Conservation (phyloP, 1,140 invertebrate genomes). For the Drosophila simulans region DNA sequence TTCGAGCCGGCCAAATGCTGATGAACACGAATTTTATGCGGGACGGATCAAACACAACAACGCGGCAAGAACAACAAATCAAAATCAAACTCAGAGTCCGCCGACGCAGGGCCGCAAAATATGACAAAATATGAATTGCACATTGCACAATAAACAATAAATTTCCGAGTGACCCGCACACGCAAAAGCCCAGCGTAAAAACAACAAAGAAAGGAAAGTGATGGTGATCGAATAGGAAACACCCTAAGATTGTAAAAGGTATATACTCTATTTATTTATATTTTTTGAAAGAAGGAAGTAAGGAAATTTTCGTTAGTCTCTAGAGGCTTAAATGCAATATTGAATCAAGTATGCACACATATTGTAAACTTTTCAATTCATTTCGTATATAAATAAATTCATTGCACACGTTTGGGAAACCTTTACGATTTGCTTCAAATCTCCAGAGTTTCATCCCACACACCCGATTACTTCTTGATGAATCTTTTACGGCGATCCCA, state of each 20-base stretch:
- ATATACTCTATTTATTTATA: too few relatives aligned
- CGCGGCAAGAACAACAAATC: constrained; percentile 50
- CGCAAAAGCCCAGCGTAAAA: constrained; percentile 33
- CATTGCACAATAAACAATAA: constrained; percentile 75
- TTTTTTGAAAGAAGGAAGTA: too few relatives aligned
- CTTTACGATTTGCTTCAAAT: neutral
- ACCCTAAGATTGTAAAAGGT: constrained; percentile 9
- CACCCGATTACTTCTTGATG: constrained; percentile 4
- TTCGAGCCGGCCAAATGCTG: constrained; percentile 39
- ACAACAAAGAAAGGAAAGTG: neutral
- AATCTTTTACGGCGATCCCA: constrained; percentile 15
- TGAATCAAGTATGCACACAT: neutral
- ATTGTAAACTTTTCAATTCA: constrained; percentile 2
- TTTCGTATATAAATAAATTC: neutral
- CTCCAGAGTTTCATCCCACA: constrained; percentile 5
- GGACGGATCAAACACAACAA: constrained; percentile 40
- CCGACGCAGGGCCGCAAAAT: constrained; percentile 43
- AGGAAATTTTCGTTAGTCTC: neutral
- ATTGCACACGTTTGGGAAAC: neutral
- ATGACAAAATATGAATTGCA: constrained; percentile 75
- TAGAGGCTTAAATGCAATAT: neutral
- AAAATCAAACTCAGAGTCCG: constrained; percentile 62
- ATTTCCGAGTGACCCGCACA: constrained; percentile 61
- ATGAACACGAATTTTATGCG: constrained; percentile 68
- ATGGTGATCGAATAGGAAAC: constrained; percentile 20